Base-by-base conservation (phyloP, 2,113 vertebrate species). In the Rhea americana region DNA sequence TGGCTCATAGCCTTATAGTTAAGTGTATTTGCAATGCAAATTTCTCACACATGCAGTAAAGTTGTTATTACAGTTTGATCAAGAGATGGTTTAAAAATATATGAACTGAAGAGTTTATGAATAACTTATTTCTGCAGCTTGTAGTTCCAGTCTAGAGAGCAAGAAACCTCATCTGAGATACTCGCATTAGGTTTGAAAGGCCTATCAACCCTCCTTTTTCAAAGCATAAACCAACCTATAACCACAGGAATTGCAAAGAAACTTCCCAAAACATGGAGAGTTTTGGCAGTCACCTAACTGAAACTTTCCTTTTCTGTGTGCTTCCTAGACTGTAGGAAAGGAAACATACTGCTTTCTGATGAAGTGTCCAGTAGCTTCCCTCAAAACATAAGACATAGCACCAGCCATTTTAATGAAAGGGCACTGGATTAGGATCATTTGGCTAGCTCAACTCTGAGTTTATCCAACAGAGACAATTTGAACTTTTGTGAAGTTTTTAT, bases 21-120 rank as follows among this genome's bases (percentile, higher is more conserved):
- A 61, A 6, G 16, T 59, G 24, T 14, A 92, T 96, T 95, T 96
- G 87, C 92, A 96, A 92, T 87, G 89, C 91, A 96, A 80, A 94
- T 96, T 82, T 89, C 50, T 85, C 50, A 82, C 84, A 92, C 80
- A 87, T 32, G 48, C 67, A 68, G 7, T 89, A 56, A 87, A 85
- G 62, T 87, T 89, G 58, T 24, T 82, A 47, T 93, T 92, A 80
- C 20, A 43, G 51, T 87, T 89, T 95, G 87, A 87, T 91, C 67
- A 82, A 85, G 59, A 82, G 30, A 82, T 51, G 19, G 58, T 62
- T 95, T 84, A 84, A 94, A 91, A 90, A 90, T 82, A 91, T 35
- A 80, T 62, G 45, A 96, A 85, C 78, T 39, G 20, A 91, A 66
- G n/a, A 7, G 48, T 87, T 82, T 91, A 67, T 63, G 82, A 77